Evolutionary conservation across 1,140 invertebrate species (phyloP).

Genomic region (Acromyrmex heyeri): DNA sequence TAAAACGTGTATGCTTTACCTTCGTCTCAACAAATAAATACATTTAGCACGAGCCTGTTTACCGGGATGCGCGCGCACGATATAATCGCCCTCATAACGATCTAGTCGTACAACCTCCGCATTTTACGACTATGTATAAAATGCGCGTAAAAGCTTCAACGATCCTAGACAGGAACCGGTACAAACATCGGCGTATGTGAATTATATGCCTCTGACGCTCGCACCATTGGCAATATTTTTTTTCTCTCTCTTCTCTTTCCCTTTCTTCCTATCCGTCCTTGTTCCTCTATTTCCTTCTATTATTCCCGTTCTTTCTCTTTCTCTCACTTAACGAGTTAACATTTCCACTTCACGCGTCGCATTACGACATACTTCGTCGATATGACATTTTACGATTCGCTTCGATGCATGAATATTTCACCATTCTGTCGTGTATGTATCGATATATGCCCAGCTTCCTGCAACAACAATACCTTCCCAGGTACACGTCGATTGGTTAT

Average conservation of each 20-base stretch:
- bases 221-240: slow-evolving; percentile 61
- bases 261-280: slow-evolving; percentile 2
- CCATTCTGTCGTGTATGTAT: slow-evolving; percentile 37
- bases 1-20: background rate
- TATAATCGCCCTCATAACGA: slow-evolving; percentile 61
- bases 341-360: slow-evolving; percentile 61
- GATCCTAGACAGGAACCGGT: slow-evolving; percentile 47
- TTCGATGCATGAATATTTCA: slow-evolving; percentile 53
- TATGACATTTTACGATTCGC: slow-evolving; percentile 67
- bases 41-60: slow-evolving; percentile 54
- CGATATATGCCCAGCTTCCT: background rate
- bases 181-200: slow-evolving; percentile 58
- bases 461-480: slow-evolving; percentile 33
- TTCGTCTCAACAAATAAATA: slow-evolving; percentile 46
- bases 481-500: background rate
- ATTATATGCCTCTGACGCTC: slow-evolving; percentile 64
- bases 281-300: slow-evolving; percentile 16
- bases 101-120: slow-evolving; percentile 29
- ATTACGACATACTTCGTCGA: slow-evolving; percentile 64
- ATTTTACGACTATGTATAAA: slow-evolving; percentile 60
- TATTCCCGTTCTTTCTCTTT: slow-evolving; percentile 11
- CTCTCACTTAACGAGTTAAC: slow-evolving; percentile 38
- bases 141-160: slow-evolving; percentile 57
- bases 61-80: slow-evolving; percentile 29
- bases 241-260: slow-evolving; percentile 5